Evolutionary conservation across 2,797 vertebrate genomes (phyloP).

Genomic region (Muraenolepis orangiensis): DNA sequence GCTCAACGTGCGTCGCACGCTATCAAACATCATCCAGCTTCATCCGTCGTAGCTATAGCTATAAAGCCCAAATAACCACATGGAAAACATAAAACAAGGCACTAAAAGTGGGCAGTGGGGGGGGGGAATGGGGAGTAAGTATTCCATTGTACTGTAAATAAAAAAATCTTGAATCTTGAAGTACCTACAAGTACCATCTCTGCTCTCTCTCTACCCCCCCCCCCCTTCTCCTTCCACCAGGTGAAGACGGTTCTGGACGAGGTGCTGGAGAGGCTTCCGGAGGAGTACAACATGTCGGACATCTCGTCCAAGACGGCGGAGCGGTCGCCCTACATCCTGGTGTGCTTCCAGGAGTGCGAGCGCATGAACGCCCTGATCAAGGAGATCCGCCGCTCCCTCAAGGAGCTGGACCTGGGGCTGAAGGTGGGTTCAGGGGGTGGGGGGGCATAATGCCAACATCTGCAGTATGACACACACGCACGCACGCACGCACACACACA

Average conservation of each 20-base stretch:
- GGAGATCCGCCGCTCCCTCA: conserved; percentile 75
- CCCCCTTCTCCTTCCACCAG: too few species aligned
- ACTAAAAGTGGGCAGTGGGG: too few species aligned
- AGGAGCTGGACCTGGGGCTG: conserved; percentile 77
- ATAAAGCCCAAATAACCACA: not conserved
- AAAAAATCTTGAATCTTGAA: too few species aligned
- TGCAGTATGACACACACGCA: not conserved
- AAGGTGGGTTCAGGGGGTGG: conserved; percentile 56
- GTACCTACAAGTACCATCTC: not conserved
- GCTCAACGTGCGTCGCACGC: not conserved
- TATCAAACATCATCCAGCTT: too few species aligned
- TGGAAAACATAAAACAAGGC: not conserved
- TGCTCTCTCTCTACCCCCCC: not conserved
- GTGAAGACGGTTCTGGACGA: conserved; percentile 77
- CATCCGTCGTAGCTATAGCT: not conserved
- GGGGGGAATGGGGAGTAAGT: too few species aligned
- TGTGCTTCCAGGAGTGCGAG: conserved; percentile 82
- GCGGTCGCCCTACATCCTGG: conserved; percentile 72
- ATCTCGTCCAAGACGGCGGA: conserved; percentile 78
- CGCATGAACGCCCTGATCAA: conserved; percentile 73
- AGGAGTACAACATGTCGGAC: conserved; percentile 78
- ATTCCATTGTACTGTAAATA: too few species aligned
- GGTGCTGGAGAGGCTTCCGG: conserved; percentile 75
- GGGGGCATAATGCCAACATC: not conserved
- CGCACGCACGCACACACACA: not conserved